A percentile compares a stretch with the other conserved stretches of the same genome.
phyloP scores from a whole-genome alignment of 1,140 invertebrate species.

The Drosophila dunni region DNA sequence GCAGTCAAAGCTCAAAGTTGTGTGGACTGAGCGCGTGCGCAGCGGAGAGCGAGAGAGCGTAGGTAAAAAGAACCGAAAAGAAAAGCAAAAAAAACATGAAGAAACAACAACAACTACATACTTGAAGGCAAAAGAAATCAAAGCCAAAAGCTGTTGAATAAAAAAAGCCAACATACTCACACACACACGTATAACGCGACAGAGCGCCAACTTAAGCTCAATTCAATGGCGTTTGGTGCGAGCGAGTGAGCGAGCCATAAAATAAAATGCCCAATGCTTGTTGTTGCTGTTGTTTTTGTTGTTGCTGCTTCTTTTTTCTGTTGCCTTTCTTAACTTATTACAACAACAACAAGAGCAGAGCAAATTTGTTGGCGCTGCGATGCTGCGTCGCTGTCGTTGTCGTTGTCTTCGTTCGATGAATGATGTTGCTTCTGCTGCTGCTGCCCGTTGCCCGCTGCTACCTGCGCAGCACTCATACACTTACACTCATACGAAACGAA shows the following conservation, averaged over 20 bases:
- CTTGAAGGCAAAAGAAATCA: constrained; percentile 78
- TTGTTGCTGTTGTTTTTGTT: constrained; percentile 20
- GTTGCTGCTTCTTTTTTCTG: constrained; percentile 29
- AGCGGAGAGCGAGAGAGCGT: constrained; percentile 50
- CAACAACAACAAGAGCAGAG: constrained; percentile 46
- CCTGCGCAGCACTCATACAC: constrained; percentile 51
- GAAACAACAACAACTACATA: constrained; percentile 13
- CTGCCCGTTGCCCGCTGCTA: constrained; percentile 48
- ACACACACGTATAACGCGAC: constrained; percentile 33
- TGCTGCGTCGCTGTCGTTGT: constrained; percentile 54
- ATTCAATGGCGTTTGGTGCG: constrained; percentile 79
- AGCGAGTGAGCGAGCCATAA: constrained; percentile 64
- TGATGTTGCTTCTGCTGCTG: constrained; percentile 61
- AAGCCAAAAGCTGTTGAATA: constrained; percentile 72
- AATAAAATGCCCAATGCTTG: constrained; percentile 49
- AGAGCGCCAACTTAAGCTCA: constrained; percentile 62
- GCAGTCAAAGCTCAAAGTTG: constrained; percentile 45
- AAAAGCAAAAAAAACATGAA: constrained; percentile 45
- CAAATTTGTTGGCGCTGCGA: constrained; percentile 56
- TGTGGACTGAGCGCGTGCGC: constrained; percentile 48
- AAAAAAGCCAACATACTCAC: constrained; percentile 41
- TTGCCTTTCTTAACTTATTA: constrained; percentile 64
- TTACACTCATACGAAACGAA: constrained; percentile 32
- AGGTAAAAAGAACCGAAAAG: constrained; percentile 42
- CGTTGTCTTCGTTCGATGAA: constrained; percentile 67